A percentile compares a stretch with the other conserved stretches of the same genome.
Evolutionary conservation across 2,113 vertebrate species (phyloP).

Genomic region (Dasypus novemcinctus): DNA sequence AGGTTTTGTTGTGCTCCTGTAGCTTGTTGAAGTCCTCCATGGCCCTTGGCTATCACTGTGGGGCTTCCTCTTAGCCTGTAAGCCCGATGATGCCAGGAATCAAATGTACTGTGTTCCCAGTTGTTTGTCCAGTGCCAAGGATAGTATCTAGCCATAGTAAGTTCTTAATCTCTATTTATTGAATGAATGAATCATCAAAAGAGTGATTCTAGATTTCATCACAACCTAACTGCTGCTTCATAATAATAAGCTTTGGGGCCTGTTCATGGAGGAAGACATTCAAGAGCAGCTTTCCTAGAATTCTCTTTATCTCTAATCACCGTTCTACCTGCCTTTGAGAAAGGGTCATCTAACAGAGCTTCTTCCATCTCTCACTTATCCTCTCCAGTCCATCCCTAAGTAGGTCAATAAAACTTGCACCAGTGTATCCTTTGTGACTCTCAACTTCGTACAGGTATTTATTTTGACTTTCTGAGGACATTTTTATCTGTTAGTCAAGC

Average conservation of each 20-base stretch:
- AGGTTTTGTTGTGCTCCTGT: not conserved
- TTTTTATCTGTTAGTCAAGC: not conserved
- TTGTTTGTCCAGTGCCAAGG: not conserved
- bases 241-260: not conserved
- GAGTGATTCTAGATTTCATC: not conserved
- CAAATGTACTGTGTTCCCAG: not conserved
- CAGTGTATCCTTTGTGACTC: not conserved
- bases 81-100: not conserved
- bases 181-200: not conserved
- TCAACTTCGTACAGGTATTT: not conserved
- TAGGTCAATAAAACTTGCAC: not conserved
- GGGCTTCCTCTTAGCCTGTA: not conserved
- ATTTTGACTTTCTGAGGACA: not conserved
- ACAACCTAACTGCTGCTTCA: not conserved
- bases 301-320: not conserved
- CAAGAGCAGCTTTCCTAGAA: not conserved
- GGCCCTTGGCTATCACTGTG: too few relatives aligned
- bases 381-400: not conserved
- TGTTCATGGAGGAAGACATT: not conserved
- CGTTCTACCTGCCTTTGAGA: not conserved
- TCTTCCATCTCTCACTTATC: accelerated
- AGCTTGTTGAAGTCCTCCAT: not conserved
- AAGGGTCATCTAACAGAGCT: too few relatives aligned
- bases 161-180: not conserved
- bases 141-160: not conserved